Evolutionary conservation across 2,888 invertebrate genomes (phyloP).

Genomic region (Xylocampa areola): DNA sequence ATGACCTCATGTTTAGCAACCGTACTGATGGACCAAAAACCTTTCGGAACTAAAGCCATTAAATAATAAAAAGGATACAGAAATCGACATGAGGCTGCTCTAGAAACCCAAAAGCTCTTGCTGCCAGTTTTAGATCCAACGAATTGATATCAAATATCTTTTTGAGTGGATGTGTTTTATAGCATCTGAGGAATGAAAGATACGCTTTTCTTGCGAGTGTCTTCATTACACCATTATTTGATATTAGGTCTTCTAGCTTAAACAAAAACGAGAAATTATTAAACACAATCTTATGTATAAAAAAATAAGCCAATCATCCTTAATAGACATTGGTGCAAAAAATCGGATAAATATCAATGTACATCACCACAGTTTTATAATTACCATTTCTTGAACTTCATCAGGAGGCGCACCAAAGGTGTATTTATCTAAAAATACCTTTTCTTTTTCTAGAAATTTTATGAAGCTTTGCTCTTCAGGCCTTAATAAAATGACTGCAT

Average conservation of each 20-base stretch:
- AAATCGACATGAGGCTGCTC: conserved; percentile 98
- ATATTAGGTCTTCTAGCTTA: conserved; percentile 97
- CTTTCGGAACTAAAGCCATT: no score
- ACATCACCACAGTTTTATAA: no score
- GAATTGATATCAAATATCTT: conserved; percentile 97
- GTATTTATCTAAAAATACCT: conserved; percentile 97
- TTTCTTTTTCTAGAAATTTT: conserved; percentile 95
- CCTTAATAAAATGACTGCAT: conserved; percentile 97
- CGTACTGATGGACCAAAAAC: no score
- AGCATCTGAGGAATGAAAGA: conserved; percentile 97
- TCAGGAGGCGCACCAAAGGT: conserved; percentile 73
- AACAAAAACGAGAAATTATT: no score
- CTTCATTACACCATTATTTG: conserved; percentile 97
- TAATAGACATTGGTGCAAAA: no score
- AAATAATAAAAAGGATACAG: conserved; percentile 89
- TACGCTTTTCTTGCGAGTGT: conserved; percentile 98
- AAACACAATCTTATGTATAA: no score
- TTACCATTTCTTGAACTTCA: conserved; percentile 80
- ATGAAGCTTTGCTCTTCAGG: conserved; percentile 98
- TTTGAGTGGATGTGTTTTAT: conserved; percentile 98
- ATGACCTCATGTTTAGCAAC: no score
- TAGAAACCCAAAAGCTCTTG: conserved; percentile 97
- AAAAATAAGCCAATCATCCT: no score
- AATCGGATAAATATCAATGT: no score
- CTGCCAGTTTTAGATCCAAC: conserved; percentile 96